Percentiles rank a stretch among this genome's conserved stretches.
These are phyloP conservation scores for Bruchidius siliquastri DNA, from an alignment of 2,888 invertebrate species.

Conservation along the genomic window DNA sequence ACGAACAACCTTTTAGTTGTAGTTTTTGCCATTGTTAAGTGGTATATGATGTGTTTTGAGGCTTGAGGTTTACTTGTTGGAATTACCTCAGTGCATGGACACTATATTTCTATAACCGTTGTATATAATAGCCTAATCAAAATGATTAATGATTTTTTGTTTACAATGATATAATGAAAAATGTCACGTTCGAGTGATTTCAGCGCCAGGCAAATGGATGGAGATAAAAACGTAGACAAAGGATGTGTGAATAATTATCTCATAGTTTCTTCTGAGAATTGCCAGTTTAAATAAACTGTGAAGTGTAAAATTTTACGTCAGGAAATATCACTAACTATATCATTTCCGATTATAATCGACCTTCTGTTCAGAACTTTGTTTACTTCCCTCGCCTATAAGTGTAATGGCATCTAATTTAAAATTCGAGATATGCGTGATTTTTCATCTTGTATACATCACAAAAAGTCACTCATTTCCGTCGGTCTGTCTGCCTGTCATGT, in stretches of 20 bases:
- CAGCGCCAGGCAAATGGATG: neutral
- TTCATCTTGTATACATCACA: no score
- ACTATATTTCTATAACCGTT: neutral
- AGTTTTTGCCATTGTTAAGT: no score
- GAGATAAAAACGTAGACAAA: neutral
- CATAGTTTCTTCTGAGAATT: neutral
- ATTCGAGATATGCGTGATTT: no score
- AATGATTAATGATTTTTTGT: neutral
- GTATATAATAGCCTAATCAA: neutral
- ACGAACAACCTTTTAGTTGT: no score
- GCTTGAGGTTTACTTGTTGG: no score
- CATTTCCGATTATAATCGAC: no score
- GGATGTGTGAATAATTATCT: neutral
- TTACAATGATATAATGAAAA: neutral
- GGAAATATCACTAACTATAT: neutral
- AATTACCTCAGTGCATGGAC: no score
- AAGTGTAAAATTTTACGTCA: neutral
- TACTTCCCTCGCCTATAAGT: no score
- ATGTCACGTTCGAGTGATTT: neutral
- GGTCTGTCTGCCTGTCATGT: no score
- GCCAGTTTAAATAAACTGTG: neutral
- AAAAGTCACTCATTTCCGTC: no score
- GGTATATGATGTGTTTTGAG: neutral
- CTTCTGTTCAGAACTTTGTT: no score
- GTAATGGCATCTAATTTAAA: no score